Evolutionary conservation across 2,888 invertebrate genomes (phyloP).

Genomic region (Drosophila picticornis): DNA sequence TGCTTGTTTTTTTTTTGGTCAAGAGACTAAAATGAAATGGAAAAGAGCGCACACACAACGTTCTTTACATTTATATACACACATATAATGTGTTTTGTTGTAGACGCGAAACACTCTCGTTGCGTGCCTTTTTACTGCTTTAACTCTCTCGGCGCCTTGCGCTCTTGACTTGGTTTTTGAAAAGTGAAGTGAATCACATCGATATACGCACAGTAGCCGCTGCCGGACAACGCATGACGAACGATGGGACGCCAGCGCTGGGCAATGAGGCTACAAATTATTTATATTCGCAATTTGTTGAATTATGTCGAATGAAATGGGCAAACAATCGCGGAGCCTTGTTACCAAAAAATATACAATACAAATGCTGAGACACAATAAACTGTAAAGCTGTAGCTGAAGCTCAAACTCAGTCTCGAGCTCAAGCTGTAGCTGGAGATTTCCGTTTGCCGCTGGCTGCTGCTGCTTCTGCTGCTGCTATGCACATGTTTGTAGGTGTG

Average conservation of each 20-base stretch:
- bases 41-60: slow-evolving; percentile 66
- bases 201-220: slow-evolving; percentile 60
- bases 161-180: slow-evolving; percentile 68
- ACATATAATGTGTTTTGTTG: slow-evolving; percentile 11
- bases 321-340: slow-evolving; percentile 47
- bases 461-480: slow-evolving; percentile 15
- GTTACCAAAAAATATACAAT: slow-evolving; percentile 9
- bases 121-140: slow-evolving; percentile 20
- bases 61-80: slow-evolving; percentile 37
- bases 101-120: slow-evolving; percentile 54
- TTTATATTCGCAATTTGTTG: slow-evolving; percentile 58
- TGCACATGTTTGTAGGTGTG: slow-evolving; percentile 59
- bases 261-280: slow-evolving; percentile 70
- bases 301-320: slow-evolving; percentile 77
- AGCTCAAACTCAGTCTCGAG: background rate
- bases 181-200: slow-evolving; percentile 79
- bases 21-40: slow-evolving; percentile 77
- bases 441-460: slow-evolving; percentile 40
- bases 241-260: slow-evolving; percentile 22
- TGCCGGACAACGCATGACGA: slow-evolving; percentile 30
- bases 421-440: slow-evolving; percentile 24
- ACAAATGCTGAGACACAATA: slow-evolving; percentile 29
- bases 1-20: slow-evolving; percentile 48
- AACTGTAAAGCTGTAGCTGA: slow-evolving; percentile 18
- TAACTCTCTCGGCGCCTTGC: slow-evolving; percentile 36